A percentile compares a stretch with the other conserved stretches of the same genome.
Evolutionary conservation across 2,888 invertebrate genomes (phyloP).

Genomic region (Dryomyza anilis): DNA sequence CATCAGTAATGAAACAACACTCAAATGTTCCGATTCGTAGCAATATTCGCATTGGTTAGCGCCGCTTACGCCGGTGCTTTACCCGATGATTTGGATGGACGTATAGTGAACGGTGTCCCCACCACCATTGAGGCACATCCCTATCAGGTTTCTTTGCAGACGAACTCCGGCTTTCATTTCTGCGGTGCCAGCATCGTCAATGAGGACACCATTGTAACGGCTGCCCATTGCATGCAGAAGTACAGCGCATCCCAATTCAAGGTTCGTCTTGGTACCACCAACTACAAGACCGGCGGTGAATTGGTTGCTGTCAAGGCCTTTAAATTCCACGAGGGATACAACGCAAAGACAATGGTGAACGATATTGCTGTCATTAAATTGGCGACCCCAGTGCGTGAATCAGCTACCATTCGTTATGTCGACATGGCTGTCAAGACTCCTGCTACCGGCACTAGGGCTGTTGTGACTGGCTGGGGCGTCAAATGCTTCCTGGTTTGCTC

Average conservation of each 20-base stretch:
- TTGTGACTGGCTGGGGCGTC: conserved; percentile 58
- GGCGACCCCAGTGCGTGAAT: conserved; percentile 42
- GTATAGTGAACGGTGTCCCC: conserved; percentile 61
- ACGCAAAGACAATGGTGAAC: conserved; percentile 50
- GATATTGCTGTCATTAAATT: conserved; percentile 61
- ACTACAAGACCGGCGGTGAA: conserved; percentile 54
- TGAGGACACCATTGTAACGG: conserved; percentile 55
- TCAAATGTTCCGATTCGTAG: conserved; percentile 38
- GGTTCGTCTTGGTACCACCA: conserved; percentile 58
- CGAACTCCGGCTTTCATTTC: conserved; percentile 50
- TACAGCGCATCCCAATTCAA: conserved; percentile 38
- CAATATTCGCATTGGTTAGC: conserved; percentile 35
- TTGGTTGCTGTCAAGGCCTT: conserved; percentile 48
- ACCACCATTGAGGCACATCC: conserved; percentile 59
- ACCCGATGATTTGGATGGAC: conserved; percentile 42
- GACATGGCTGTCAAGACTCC: conserved; percentile 44
- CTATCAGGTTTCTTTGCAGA: conserved; percentile 62
- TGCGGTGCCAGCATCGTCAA: conserved; percentile 62
- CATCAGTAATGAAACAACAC: no score
- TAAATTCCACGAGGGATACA: conserved; percentile 53
- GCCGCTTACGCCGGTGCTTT: conserved; percentile 34
- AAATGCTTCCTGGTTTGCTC: conserved; percentile 43
- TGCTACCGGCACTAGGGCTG: conserved; percentile 44
- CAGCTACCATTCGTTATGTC: conserved; percentile 42
- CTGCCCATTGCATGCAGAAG: conserved; percentile 59